These are phyloP conservation scores for Scyliorhinus canicula DNA, from an alignment of 2,797 vertebrate species.

Conservation along the genomic window DNA sequence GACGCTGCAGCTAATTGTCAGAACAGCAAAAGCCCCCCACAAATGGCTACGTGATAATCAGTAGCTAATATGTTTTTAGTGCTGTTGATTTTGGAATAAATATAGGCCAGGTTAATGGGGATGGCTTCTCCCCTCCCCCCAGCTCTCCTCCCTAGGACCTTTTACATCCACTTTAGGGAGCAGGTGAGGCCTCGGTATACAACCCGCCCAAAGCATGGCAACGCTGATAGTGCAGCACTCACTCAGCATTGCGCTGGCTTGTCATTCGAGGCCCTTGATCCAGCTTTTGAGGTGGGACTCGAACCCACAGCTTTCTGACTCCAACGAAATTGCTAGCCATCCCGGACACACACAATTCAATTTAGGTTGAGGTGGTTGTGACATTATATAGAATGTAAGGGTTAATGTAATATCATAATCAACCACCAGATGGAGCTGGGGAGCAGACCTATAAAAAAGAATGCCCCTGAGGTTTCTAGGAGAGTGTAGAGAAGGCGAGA, in stretches of 20 bases:
- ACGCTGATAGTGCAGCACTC: not conserved
- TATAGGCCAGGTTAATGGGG: too few relatives aligned
- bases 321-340: not conserved
- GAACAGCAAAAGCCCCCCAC: not conserved
- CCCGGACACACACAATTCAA: not conserved
- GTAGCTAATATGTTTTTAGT: not conserved
- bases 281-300: not conserved
- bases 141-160: too few relatives aligned
- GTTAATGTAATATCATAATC: too few relatives aligned
- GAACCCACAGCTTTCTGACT: not conserved
- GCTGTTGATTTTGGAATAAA: too few relatives aligned
- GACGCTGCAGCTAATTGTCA: not conserved
- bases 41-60: not conserved
- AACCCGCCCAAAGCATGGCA: not conserved
- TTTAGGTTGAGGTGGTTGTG: too few relatives aligned
- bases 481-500: too few relatives aligned
- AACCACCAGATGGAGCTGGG: too few relatives aligned
- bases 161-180: not conserved
- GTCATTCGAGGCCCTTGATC: not conserved
- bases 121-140: too few relatives aligned
- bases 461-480: too few relatives aligned
- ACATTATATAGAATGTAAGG: too few relatives aligned
- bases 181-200: not conserved
- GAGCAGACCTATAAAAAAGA: too few relatives aligned
- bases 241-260: not conserved